A percentile compares a stretch with the other conserved stretches of the same genome.
Evolutionary conservation across 2,113 vertebrate species (phyloP).

Genomic region (Nansenia antarctica): DNA sequence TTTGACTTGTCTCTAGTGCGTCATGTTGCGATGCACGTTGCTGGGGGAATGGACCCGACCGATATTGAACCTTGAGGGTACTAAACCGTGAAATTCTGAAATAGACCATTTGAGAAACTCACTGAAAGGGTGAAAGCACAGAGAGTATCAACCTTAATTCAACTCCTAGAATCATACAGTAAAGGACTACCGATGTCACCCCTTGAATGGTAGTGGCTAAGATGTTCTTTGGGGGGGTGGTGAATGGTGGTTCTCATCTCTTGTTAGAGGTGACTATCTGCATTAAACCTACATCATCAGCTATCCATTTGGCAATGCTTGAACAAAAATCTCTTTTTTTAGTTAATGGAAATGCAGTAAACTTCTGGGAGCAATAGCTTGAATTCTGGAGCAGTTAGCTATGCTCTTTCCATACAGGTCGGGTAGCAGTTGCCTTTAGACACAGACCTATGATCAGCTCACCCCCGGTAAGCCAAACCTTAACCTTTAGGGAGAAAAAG

Average conservation of each 20-base stretch:
- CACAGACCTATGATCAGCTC: slow-evolving; percentile 51
- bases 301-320: not conserved
- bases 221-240: not conserved
- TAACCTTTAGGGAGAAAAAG: slow-evolving; percentile 14
- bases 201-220: not conserved
- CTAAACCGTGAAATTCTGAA: no score
- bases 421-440: not conserved
- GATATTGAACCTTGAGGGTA: no score
- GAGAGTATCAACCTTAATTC: no score
- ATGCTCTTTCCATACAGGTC: not conserved
- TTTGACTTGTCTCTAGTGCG: no score
- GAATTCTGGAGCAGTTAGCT: not conserved
- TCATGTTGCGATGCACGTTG: no score
- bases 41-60: no score
- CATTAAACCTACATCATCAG: not conserved
- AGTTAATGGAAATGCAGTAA: not conserved
- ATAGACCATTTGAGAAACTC: no score
- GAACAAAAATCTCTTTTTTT: not conserved
- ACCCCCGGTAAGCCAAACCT: slow-evolving; percentile 28
- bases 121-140: no score
- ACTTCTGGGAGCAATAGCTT: not conserved
- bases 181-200: not conserved
- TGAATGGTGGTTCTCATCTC: not conserved
- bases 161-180: no score
- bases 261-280: not conserved